These are phyloP conservation scores for Pollenia amentaria DNA, from an alignment of 2,888 invertebrate species.

Conservation along the genomic window DNA sequence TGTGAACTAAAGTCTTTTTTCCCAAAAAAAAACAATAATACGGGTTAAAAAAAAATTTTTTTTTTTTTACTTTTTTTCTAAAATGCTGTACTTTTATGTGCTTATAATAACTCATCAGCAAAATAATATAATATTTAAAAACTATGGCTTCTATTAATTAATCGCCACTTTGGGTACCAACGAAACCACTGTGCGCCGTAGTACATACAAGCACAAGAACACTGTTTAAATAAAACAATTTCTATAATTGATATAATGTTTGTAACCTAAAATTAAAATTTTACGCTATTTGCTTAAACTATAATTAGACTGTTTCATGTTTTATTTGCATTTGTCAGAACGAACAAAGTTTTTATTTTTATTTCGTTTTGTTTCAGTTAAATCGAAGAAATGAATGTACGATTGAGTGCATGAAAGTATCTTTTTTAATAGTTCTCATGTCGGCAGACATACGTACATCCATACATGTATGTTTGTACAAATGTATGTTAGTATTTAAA, in stretches of 20 bases:
- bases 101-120: no score
- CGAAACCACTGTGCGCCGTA: no score
- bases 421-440: not conserved
- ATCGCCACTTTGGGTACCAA: no score
- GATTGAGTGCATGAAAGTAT: not conserved
- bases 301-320: slow-evolving; percentile 71
- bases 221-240: slow-evolving; percentile 75
- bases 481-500: not conserved
- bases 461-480: not conserved
- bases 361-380: slow-evolving; percentile 18
- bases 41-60: no score
- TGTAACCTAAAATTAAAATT: slow-evolving; percentile 75
- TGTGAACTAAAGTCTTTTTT: no score
- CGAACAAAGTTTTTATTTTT: slow-evolving; percentile 25
- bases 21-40: no score
- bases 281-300: slow-evolving; percentile 72
- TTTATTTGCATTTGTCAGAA: slow-evolving; percentile 69
- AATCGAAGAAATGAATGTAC: slow-evolving; percentile 19
- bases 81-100: no score
- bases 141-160: no score
- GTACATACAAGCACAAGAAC: slow-evolving; percentile 5
- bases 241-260: slow-evolving; percentile 84
- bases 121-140: no score
- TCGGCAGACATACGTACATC: not conserved
- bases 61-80: no score